Base-by-base conservation (phyloP, 2,888 invertebrate species). In the Nomada flava region DNA sequence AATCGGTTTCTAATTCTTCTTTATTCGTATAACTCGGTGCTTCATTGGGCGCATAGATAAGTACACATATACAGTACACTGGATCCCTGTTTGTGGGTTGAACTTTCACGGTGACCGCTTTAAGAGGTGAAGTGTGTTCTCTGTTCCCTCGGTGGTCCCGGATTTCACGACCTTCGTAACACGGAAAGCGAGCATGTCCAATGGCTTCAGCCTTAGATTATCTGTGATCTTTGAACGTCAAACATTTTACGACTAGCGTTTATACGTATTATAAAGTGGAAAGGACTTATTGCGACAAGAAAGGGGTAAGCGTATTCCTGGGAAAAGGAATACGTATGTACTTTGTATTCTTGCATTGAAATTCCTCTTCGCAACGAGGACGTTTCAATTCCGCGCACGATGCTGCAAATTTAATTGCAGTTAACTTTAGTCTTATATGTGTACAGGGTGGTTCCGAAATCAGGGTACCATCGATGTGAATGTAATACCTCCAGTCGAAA, bases 41-140 rank as follows among this genome's bases (percentile, higher is more conserved):
- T 74, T 53, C 36, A 10, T 52, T 29, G 3, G 47, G 70, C 52
- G 36, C 36, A 36, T 36, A 36, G 36, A 36, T 36, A 36, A 36
- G 36, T 5, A 36, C 7, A 42, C 67, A 18, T 52, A 26, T 57
- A 62, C 63, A 47, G n/a, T 53, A 53, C n/a, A 9, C n/a, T 9
- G 57, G 18, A 52, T 67, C 42, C 20, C 36, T 52, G 68, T 78
- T 73, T 20, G 68, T 63, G 50, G 63, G 42, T 79, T 64, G 69
- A 74, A 79, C 78, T 79, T 79, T 79, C 74, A 79, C 78, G 78
- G 64, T 69, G 78, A 74, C 69, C 74, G 74, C 64, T n/a, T 74
- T 64, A 63, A 15, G 53, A 77, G 60, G 11, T 29, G n/a, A 74
- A 74, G 74, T n/a, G 69, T 44, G 29, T 57, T 68, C 68, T 59